These are phyloP conservation scores for Pseudoips prasinana DNA, from an alignment of 2,888 invertebrate genomes.

Conservation along the genomic window DNA sequence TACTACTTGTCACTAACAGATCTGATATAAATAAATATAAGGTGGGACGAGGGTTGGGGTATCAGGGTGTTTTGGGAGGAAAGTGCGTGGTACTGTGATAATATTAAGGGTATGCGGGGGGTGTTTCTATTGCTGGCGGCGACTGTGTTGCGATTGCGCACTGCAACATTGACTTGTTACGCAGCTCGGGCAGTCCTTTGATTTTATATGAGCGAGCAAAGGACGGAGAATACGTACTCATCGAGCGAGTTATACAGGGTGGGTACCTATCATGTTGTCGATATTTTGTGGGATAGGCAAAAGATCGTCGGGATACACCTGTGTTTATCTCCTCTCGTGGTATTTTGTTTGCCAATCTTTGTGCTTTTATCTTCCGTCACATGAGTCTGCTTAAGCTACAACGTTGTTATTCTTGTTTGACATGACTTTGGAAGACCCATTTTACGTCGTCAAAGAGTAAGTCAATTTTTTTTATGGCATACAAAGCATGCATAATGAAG, in stretches of 20 bases:
- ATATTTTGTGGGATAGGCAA: slow-evolving; percentile 76
- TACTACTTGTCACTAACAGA: slow-evolving; percentile 4
- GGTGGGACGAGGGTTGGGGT: slow-evolving; percentile 13
- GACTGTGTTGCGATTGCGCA: slow-evolving; percentile 62
- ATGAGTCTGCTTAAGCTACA: slow-evolving; percentile 54
- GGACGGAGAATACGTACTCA: slow-evolving; percentile 62
- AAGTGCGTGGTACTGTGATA: slow-evolving; percentile 25
- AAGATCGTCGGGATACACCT: slow-evolving; percentile 48
- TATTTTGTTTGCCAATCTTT: slow-evolving; percentile 26
- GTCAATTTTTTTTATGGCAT: slow-evolving; percentile 54
- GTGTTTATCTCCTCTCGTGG: slow-evolving; percentile 41
- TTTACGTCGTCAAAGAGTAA: slow-evolving; percentile 99
- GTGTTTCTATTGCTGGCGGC: slow-evolving; percentile 21
- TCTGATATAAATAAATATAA: slow-evolving; percentile 4
- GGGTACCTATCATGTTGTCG: slow-evolving; percentile 62
- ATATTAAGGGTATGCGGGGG: slow-evolving; percentile 32
- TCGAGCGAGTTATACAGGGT: slow-evolving; percentile 59
- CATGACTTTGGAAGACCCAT: slow-evolving; percentile 99
- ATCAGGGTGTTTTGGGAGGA: slow-evolving; percentile 22
- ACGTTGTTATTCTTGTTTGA: slow-evolving; percentile 78
- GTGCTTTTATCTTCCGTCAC: slow-evolving; percentile 41
- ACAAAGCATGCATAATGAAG: too few relatives aligned
- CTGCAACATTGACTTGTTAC: slow-evolving; percentile 39
- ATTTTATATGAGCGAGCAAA: slow-evolving; percentile 57
- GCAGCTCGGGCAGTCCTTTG: slow-evolving; percentile 40